Evolutionary conservation across 1,140 invertebrate species (phyloP).

Genomic region (Nilaparvata lugens): DNA sequence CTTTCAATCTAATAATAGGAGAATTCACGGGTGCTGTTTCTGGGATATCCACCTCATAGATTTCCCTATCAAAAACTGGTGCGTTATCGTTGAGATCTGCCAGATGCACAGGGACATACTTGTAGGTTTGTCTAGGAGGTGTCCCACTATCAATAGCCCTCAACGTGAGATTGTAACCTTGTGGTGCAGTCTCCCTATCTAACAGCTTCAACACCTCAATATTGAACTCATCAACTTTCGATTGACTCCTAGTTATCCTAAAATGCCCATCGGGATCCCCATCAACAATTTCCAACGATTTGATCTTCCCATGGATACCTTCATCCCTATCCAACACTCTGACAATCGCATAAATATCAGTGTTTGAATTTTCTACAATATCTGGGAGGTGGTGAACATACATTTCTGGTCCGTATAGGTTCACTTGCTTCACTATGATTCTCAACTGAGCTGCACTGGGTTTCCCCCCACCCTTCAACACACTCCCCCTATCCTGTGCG

Average conservation of each 20-base stretch:
- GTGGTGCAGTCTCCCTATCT: constrained; percentile 62
- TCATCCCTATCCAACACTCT: constrained; percentile 69
- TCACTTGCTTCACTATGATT: constrained; percentile 74
- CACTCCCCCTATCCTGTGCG: constrained; percentile 71
- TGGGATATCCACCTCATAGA: constrained; percentile 78
- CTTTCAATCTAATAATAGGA: constrained; percentile 75
- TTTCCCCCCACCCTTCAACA: constrained; percentile 47
- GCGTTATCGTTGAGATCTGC: constrained; percentile 75
- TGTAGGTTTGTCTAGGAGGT: constrained; percentile 64
- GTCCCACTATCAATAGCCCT: constrained; percentile 73
- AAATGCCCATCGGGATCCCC: constrained; percentile 85
- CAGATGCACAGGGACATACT: constrained; percentile 64
- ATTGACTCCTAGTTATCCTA: constrained; percentile 46
- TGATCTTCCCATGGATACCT: constrained; percentile 75
- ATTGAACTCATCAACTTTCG: constrained; percentile 56
- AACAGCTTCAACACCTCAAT: constrained; percentile 66
- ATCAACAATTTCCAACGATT: constrained; percentile 73
- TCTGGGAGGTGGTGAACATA: constrained; percentile 66
- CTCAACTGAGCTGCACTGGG: constrained; percentile 62
- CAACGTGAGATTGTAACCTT: constrained; percentile 79
- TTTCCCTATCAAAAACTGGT: constrained; percentile 78
- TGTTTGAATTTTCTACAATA: constrained; percentile 73
- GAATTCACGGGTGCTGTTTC: constrained; percentile 85
- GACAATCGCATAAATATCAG: constrained; percentile 84
- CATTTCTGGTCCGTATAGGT: constrained; percentile 78